Evolutionary conservation across 2,888 invertebrate genomes (phyloP), one percentile per base, ranked within the genome.

Genomic region (Carterocephalus palaemon): DNA sequence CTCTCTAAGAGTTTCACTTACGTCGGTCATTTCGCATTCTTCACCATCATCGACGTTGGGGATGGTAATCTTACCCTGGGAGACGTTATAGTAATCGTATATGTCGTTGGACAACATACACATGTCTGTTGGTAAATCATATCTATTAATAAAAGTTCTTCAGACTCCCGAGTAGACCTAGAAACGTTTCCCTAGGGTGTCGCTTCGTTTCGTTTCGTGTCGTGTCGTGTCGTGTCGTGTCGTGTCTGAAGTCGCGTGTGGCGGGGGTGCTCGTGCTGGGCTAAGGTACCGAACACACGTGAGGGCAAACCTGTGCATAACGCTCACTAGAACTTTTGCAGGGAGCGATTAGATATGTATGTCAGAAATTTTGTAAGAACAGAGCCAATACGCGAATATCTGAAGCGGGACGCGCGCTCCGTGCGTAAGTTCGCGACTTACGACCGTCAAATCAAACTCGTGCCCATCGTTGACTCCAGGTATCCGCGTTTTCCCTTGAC

Each of bases 41-140:
- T 98, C 98, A 73, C 91, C 92, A 85, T 99, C 99, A 89, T 99
- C 97, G 67, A 99, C 93, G 85, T 91, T 93, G 71, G 98, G 96
- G 83, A 99, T 98, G 70, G 93, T 93, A 77, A 92, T 92, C 91
- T 97, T 97, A 90, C 98, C 99, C 92, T 99, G 98, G 72, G 98
- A 90, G 76, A 97, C 95, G 92, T 92, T 95, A 90, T 90, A 87
- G 91, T 98, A 99, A 89, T 96, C 95, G 89, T 94, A 90, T 89
- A 97, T 92, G 90, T 97, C 92, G 84, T 96, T 91, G 68, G 91
- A 91, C 74, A 98, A 92, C 65, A 90, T 69, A 90, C 96, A 94
- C 75, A 88, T 90, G 0, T 91, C 97, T 96, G 92, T 74, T 81
- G 81, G 66, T 68, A 75, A 75, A 75, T 55, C 70, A 76, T 49